A percentile compares a stretch with the other conserved stretches of the same genome.
Conservation (phyloP, 2,888 invertebrate species). For the Shargacucullia verbasci region DNA sequence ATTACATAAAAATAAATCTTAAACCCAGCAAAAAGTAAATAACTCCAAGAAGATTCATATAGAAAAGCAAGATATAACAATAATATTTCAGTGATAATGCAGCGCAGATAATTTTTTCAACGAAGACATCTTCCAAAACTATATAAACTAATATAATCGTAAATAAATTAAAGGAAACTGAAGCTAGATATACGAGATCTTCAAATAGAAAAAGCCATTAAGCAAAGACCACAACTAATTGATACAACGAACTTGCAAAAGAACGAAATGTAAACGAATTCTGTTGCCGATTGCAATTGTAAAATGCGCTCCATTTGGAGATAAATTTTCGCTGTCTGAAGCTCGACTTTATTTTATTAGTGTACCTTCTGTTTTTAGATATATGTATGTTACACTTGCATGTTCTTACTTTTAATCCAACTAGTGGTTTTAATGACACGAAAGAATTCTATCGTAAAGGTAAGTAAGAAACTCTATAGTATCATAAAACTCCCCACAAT, state of each 20-base stretch:
- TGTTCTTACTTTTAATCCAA: conserved; percentile 1
- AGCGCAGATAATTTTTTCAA: too few species aligned
- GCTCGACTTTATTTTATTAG: conserved; percentile 43
- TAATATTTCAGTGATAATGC: too few species aligned
- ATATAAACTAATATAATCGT: neutral
- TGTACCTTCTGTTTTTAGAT: conserved; percentile 20
- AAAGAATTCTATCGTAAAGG: too few species aligned
- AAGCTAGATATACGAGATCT: neutral
- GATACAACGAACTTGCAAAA: conserved; percentile 50
- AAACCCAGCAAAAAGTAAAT: too few species aligned
- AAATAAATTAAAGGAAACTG: conserved; percentile 6
- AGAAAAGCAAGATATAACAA: too few species aligned
- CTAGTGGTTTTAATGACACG: too few species aligned
- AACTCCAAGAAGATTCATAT: too few species aligned
- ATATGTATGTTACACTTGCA: conserved; percentile 6
- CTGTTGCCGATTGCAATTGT: conserved; percentile 45
- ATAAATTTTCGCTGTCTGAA: conserved; percentile 49
- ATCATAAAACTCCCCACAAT: too few species aligned
- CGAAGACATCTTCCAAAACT: too few species aligned
- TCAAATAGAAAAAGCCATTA: conserved; percentile 25
- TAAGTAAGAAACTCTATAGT: too few species aligned
- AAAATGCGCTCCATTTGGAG: conserved; percentile 35
- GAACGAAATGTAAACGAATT: conserved; percentile 51
- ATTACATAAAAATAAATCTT: too few species aligned
- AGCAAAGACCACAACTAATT: conserved; percentile 47